Base-by-base conservation (phyloP, 2,888 invertebrate genomes). In the Coenonympha arcania region DNA sequence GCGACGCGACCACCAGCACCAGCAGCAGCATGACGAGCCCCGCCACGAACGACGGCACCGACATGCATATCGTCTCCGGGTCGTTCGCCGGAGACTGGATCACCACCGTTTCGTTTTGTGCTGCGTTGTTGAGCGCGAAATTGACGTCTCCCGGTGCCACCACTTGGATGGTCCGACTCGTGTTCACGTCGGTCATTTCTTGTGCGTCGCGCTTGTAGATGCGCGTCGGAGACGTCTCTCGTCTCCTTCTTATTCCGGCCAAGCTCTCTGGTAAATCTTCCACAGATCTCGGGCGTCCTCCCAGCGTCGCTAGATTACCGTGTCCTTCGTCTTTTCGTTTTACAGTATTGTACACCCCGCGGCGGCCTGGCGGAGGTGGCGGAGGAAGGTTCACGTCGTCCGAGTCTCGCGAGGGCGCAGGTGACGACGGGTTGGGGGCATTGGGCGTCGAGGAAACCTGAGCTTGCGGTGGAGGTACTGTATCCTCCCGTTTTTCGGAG, bases 71-170 rank as follows among this genome's bases (percentile, higher is more conserved):
- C 59, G 94, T 94, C 75, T 95, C 95, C 24, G 94, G 91, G 73
- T 95, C 94, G 49, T 90, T 88, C 5, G 90, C 90, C 59, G 92
- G 90, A 31, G 93, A 91, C 69, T 95, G 94, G 59, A 95, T 93
- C 48, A 95, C 94, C 24, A 95, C 95, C 5, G 95, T 95, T 80
- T 94, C 94, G 75, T 95, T 94, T 65, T 89, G 91, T 57, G 91
- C 88, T 30, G 90, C 89, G 57, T 91, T 89, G 68, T 94, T 94
- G 44, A 96, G 85, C 16, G 94, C 95, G 75, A 96, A 96, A 73
- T 95, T 95, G 2, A 96, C 93, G 79, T 96, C 96, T 30, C 95
- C 95, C 1, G 95, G 94, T n/a, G 96, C 95, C 9, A 96, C 96
- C 15, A 96, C 96, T 76, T 95, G 95, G 67, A 96, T 95, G 57